Evolutionary conservation across 2,888 invertebrate species (phyloP), one percentile per base, ranked within the genome.

Genomic region (Drosophila crucigera): DNA sequence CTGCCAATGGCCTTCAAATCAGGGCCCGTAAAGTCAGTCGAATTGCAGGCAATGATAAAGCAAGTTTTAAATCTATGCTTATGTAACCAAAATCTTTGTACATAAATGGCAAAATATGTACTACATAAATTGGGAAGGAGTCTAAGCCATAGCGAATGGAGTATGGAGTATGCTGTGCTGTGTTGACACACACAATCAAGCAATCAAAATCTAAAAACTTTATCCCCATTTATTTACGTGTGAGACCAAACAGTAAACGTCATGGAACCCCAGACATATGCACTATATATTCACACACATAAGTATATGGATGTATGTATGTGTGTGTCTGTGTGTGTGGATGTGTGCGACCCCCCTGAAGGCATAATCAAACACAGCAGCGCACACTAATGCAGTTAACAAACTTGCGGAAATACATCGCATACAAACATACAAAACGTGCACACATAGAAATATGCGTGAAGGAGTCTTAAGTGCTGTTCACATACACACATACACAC

Each of bases 151-250:
- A 4, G 3, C 4, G 22, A 7, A 22, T 16, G 50, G 37, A 37
- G 37, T 52, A 39, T 28, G 30, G 28, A n/a, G 11, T 19, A 25
- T 25, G 53, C 22, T 53, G 16, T 5, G 22, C 55, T 63, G 73
- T 79, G 88, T 90, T 89, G 88, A 82, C 89, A 89, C 82, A 91
- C 86, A 90, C 82, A 89, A 89, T 89, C 91, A 91, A 90, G 91
- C 91, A 89, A 89, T 90, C 90, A 91, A 85, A 89, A 84, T 90
- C 90, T 90, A 79, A 90, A 90, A 91, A 91, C 83, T 89, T 89
- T 90, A 84, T 82, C 61, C 85, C 88, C 56, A 83, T 84, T 82
- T 78, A 85, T 80, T 78, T 79, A 82, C 67, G 80, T 80, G 78
- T 65, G 71, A 78, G 70, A 74, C 73, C 79, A 82, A 80, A 79